Base-by-base conservation (phyloP, 1,140 invertebrate genomes). In the Achatina immaculata region DNA sequence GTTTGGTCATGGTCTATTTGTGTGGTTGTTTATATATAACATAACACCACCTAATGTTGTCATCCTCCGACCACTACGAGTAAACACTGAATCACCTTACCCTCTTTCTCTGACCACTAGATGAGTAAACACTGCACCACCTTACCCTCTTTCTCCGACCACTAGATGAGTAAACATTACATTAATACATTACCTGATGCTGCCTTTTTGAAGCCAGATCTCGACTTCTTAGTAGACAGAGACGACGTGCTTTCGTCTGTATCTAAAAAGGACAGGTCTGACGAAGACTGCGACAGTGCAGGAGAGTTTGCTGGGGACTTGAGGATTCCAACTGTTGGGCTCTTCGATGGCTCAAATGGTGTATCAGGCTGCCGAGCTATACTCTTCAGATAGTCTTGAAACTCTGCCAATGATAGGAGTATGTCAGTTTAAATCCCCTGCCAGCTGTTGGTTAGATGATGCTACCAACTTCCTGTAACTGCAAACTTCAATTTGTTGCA, bases 301-400 rank as follows among this genome's bases (percentile, higher is more conserved):
- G 58, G 58, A 2, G 58, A 62, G 4, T 6, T 62, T 28, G 42
- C 36, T 3, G 71, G 71, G 38, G 74, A 66, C 68, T 80, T 80
- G 34, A 80, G 68, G 38, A 80, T 80, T n/a, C 78, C 62, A n/a
- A n/a, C 21, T 6, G 36, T 28, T 28, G 78, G 78, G 45, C 78
- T 80, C 43, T 80, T 80, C 1, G 51, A 38, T 14, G 77, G 77
- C 43, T 69, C 40, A 71, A 31, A 71, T 3, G 77, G 65, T 36
- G 77, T 21, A n/a, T 43, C 65, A 14, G 65, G 65, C 36, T 79
- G 65, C 68, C 28, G 71, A 11, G 65, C 66, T 24, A 80, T n/a
- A 34, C 66, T 80, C 78, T 71, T 80, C 21, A 80, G 34, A 68
- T 80, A 80, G 36, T 80, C 78, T 43, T 80, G 65, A 45, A 80